Percentiles rank a stretch among this genome's conserved stretches.
Evolutionary conservation across 64 coral and sea anemone species (phyloP).

Genomic region (Pocillopora damicornis): DNA sequence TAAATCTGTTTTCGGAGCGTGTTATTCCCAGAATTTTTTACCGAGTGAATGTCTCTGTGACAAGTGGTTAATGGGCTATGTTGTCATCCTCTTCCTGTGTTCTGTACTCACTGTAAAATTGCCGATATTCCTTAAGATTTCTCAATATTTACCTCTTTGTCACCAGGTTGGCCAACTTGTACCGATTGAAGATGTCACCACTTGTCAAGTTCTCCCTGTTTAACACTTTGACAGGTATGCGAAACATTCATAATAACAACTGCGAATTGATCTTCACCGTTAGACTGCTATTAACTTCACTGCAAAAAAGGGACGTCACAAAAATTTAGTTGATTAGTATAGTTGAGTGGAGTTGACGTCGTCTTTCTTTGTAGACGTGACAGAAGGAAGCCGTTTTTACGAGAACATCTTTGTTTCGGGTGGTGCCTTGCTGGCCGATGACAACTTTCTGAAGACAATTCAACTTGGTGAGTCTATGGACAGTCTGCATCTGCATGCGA

Average conservation of each 20-base stretch:
- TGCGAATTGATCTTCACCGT: neutral
- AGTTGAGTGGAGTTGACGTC: no score
- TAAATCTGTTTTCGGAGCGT: no score
- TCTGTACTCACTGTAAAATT: no score
- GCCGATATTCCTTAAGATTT: neutral
- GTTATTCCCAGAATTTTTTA: no score
- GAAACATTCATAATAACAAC: neutral
- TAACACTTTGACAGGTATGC: constrained; percentile 32
- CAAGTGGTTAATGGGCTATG: no score
- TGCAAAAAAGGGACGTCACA: no score
- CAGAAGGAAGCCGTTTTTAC: constrained; percentile 16
- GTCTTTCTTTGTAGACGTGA: constrained; percentile 24
- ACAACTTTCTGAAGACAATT: constrained; percentile 40
- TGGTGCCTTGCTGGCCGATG: constrained; percentile 53
- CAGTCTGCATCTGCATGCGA: no score
- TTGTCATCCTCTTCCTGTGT: no score
- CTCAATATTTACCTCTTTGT: neutral
- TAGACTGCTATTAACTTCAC: neutral
- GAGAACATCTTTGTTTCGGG: constrained; percentile 53
- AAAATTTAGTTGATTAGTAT: no score
- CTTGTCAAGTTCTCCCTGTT: constrained; percentile 61
- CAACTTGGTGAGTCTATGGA: constrained; percentile 26
- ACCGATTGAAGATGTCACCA: constrained; percentile 21
- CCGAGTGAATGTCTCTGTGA: no score
- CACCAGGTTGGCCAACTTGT: constrained; percentile 41